Evolutionary conservation across 2,888 invertebrate species (phyloP).

Genomic region (Troides aeacus): DNA sequence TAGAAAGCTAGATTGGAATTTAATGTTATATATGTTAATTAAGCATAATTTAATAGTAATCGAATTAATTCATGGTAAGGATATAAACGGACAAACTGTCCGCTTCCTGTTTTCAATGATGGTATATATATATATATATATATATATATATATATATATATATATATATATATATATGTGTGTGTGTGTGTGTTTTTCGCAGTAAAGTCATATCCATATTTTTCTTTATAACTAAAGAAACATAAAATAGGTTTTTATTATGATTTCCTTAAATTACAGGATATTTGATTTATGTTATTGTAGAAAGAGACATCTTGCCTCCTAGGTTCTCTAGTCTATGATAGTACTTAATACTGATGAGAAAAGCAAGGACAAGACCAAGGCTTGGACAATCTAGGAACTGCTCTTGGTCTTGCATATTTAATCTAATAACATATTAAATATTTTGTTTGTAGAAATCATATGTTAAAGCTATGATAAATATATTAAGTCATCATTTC

Average conservation of each 20-base stretch:
- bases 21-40: neutral
- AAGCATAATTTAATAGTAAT: slow-evolving; percentile 7
- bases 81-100: neutral
- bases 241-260: neutral
- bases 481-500: too few species aligned
- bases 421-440: too few species aligned
- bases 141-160: too few species aligned
- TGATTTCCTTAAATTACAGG: neutral
- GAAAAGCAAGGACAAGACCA: too few species aligned
- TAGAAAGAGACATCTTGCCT: neutral
- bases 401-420: too few species aligned
- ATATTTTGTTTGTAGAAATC: too few species aligned
- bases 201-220: neutral
- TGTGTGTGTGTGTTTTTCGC: neutral
- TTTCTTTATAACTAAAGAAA: neutral
- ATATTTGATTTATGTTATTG: neutral
- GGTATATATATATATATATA: neutral
- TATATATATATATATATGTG: too few species aligned
- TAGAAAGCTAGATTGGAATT: slow-evolving; percentile 16
- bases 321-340: neutral
- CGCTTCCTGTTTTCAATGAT: neutral
- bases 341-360: neutral
- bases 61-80: neutral
- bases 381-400: too few species aligned
- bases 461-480: too few species aligned